Evolutionary conservation across 2,113 vertebrate genomes (phyloP), one percentile per base, ranked within the genome.

Genomic region (Crypturellus undulatus): DNA sequence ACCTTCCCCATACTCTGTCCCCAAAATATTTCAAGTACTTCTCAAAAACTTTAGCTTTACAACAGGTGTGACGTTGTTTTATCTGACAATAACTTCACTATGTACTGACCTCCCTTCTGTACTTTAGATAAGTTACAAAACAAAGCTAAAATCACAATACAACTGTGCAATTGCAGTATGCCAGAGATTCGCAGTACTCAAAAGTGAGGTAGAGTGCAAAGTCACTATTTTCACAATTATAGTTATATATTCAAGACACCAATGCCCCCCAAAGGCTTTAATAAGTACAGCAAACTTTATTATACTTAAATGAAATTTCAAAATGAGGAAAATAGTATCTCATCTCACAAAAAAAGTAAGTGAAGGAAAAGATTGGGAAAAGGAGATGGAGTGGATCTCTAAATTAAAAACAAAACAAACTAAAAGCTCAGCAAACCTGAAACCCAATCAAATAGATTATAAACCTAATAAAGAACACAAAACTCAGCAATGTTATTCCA

Each of bases 51-150:
- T 30, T 25, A 83, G 20, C 34, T 69, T 84, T 80, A 16, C 56
- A 62, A 75, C 18, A 83, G 67, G 34, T 34, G 38, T 20, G 4
- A 9, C 43, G 56, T 30, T 0, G 64, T 47, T 79, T 72, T 73
- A 52, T 73, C 69, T 82, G 12, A 22, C 45, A 84, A 84, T 67
- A 77, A 47, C 21, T 58, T 63, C 49, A 59, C 47, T 59, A 54
- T 42, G 60, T 54, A 32, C 47, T 36, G 12, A 30, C 32, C 59
- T 77, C 59, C 40, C 60, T 63, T 12, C 20, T 63, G 22, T 54
- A 88, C 63, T 72, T 64, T 36, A 77, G 51, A 60, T 42, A 88
- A 62, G 63, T 68, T 72, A 68, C 10, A 72, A 88, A 88, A 68
- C 25, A 59, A 73, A 95, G 12, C 12, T 60, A 91, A 78, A 79